Evolutionary conservation across 2,113 vertebrate species (phyloP).

Genomic region (Bubo blakistoni): DNA sequence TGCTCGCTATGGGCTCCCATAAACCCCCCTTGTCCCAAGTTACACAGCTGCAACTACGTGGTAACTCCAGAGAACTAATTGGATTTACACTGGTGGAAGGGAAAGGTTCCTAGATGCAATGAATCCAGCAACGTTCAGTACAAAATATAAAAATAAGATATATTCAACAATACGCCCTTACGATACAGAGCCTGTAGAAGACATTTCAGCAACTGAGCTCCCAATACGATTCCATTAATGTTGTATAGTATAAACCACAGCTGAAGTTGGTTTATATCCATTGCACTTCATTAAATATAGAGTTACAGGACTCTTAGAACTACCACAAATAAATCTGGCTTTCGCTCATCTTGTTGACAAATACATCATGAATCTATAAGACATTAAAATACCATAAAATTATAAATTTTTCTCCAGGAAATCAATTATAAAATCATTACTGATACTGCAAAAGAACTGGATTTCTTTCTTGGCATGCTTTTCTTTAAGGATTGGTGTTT

Average conservation of each 20-base stretch:
- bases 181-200: neutral
- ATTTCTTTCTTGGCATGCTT: neutral
- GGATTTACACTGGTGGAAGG: neutral
- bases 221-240: fast-evolving
- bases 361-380: neutral
- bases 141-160: neutral
- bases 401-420: neutral
- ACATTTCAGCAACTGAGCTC: neutral
- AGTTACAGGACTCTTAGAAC: neutral
- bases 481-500: neutral
- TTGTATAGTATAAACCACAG: fast-evolving
- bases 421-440: neutral
- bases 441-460: neutral
- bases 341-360: neutral
- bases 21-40: neutral
- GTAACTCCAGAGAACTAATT: neutral
- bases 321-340: neutral
- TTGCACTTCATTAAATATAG: neutral
- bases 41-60: neutral
- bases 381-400: neutral
- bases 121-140: neutral
- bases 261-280: fast-evolving
- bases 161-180: neutral
- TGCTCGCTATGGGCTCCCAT: fast-evolving
- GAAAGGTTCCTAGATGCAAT: neutral